Evolutionary conservation across 23 tunicate genomes (phyloP).

Genomic region (Corella eumyota): DNA sequence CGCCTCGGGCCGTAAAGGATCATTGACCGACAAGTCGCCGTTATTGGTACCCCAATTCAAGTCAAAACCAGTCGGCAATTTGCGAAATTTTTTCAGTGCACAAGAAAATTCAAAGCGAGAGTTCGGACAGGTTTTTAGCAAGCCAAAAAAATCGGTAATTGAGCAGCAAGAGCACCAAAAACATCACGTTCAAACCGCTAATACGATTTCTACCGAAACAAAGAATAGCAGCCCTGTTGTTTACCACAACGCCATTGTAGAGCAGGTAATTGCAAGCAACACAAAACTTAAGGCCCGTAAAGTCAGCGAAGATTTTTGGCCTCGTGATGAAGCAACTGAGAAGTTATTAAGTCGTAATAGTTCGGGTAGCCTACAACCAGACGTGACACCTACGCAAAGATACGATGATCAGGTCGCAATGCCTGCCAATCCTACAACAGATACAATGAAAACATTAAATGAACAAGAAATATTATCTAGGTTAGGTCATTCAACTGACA

Average conservation of each 20-base stretch:
- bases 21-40: constrained; percentile 11
- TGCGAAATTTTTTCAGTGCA: constrained; percentile 9
- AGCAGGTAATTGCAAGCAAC: constrained; percentile 14
- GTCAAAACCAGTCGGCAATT: constrained; percentile 11
- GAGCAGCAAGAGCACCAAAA: too few species aligned
- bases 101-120: constrained; percentile 8
- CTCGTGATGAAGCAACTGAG: constrained; percentile 73
- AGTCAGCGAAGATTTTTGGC: constrained; percentile 83
- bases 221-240: too few species aligned
- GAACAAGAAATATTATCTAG: too few species aligned
- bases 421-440: too few species aligned
- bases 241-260: too few species aligned
- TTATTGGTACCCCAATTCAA: constrained; percentile 12
- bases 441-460: too few species aligned
- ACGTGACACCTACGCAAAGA: too few species aligned
- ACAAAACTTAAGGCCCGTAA: constrained; percentile 61
- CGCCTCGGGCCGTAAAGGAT: constrained; percentile 24
- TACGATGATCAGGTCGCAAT: too few species aligned
- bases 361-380: too few species aligned
- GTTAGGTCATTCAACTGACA: too few species aligned
- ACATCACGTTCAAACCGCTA: too few species aligned
- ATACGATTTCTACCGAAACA: too few species aligned
- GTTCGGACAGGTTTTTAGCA: constrained; percentile 16
- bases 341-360: constrained; percentile 29
- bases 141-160: background rate